A percentile compares a stretch with the other conserved stretches of the same genome.
Conservation (phyloP, 2,113 vertebrate species). For the Petroica traversi region DNA sequence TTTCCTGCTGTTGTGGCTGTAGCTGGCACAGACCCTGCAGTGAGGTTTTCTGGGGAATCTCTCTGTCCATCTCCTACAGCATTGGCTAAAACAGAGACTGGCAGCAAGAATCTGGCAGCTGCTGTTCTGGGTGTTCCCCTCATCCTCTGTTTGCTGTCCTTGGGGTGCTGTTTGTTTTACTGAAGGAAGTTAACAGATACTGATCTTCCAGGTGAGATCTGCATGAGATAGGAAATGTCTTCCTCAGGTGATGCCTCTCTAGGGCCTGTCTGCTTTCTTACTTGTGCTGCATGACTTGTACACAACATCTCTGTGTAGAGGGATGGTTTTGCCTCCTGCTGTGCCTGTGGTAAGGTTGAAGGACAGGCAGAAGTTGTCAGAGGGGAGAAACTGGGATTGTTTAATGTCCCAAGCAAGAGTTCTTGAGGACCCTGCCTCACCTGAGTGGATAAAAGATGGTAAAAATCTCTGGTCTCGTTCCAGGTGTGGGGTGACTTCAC, state of each 20-base stretch:
- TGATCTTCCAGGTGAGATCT: background rate
- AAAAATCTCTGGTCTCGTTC: background rate
- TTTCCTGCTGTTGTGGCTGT: background rate
- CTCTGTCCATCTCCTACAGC: background rate
- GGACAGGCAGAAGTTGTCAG: background rate
- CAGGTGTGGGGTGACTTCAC: background rate
- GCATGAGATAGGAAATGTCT: background rate
- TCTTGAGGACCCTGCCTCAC: background rate
- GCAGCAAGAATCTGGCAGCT: background rate
- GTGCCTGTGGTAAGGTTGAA: background rate
- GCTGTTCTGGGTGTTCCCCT: background rate
- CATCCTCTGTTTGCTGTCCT: background rate
- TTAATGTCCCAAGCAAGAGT: background rate
- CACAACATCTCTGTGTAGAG: rapidly evolving
- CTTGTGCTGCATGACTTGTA: background rate
- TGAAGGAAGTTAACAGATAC: background rate
- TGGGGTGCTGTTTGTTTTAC: background rate
- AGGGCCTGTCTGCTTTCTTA: background rate
- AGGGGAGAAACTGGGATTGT: background rate
- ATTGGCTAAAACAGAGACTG: background rate
- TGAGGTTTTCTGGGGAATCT: background rate
- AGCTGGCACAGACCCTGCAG: background rate
- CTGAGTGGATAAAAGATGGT: background rate
- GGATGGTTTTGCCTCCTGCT: background rate
- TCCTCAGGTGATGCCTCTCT: background rate